Evolutionary conservation across 1,140 invertebrate species (phyloP).

Genomic region (Drepana arcuata): DNA sequence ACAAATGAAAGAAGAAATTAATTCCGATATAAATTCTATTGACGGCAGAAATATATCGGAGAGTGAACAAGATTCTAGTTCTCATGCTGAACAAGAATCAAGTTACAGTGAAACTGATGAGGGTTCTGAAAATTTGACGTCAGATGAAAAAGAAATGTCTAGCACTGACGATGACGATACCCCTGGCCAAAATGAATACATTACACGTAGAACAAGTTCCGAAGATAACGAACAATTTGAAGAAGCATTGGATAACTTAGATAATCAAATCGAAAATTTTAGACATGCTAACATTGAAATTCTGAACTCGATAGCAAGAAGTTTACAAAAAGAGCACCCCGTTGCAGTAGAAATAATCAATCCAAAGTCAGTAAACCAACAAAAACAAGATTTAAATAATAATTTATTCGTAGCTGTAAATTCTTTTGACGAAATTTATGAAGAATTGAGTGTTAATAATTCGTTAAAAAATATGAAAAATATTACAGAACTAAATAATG

Average conservation of each 20-base stretch:
- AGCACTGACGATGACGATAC: conserved; percentile 29
- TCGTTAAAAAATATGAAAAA: neutral
- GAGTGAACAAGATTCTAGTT: conserved; percentile 64
- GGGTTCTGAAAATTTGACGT: conserved; percentile 43
- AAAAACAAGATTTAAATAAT: conserved; percentile 42
- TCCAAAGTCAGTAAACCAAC: conserved; percentile 1
- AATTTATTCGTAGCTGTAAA: conserved; percentile 47
- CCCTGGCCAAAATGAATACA: conserved; percentile 19
- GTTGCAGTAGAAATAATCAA: conserved; percentile 27
- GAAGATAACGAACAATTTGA: conserved; percentile 67
- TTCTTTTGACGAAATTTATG: conserved; percentile 63
- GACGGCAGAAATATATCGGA: conserved; percentile 56
- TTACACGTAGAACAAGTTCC: conserved; percentile 56
- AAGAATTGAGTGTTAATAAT: conserved; percentile 30
- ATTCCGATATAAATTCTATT: conserved; percentile 72
- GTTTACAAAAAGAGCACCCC: conserved; percentile 49
- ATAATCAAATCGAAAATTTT: conserved; percentile 47
- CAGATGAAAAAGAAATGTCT: conserved; percentile 49
- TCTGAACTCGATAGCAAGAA: conserved; percentile 52
- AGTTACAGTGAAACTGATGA: conserved; percentile 61
- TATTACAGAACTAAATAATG: neutral
- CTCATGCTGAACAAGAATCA: conserved; percentile 69
- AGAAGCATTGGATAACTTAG: conserved; percentile 63
- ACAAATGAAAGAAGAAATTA: conserved; percentile 76
- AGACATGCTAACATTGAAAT: conserved; percentile 52